Evolutionary conservation across 2,113 vertebrate species (phyloP), one percentile per base, ranked within the genome.

Genomic region (Chloropsis hardwickii): DNA sequence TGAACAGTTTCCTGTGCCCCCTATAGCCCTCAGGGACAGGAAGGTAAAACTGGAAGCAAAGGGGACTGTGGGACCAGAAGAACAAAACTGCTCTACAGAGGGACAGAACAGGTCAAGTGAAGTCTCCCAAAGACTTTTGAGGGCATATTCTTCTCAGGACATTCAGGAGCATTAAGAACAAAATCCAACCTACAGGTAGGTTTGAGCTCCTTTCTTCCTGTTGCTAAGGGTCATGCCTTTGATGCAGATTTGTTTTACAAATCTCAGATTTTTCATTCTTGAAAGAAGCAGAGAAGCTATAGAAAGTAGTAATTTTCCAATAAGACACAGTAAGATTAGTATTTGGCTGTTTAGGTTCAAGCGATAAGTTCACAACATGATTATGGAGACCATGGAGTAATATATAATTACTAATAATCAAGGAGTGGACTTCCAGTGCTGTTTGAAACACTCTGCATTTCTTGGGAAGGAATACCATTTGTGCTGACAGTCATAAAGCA

Each of bases 381-480:
- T 60, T 57, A 64, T 8, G 15, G 39, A 92, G 40, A 66, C n/a
- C 33, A n/a, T n/a, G n/a, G n/a, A n/a, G n/a, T n/a, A n/a, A 6
- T 8, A n/a, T 16, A 39, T 29, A 54, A 35, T 17, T 35, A 35
- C n/a, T 58, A 86, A 35, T 37, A 58, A 90, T 91, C 53, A 89
- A 86, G 80, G 86, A 95, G 60, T 88, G 92, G 90, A 73, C 78
- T 95, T 96, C 85, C 80, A 92, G 67, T 56, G 48, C 71, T 80
- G 45, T 62, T 42, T 90, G 67, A 94, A 86, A 94, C 56, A 72
- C 14, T 70, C 20, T 90, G 80, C 54, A 69, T 93, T 94, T 62
- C 88, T 61, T 83, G 86, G 71, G 86, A 95, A 97, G 60, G 86
- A 96, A 93, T 89, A 97, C 67, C 74, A 94, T 45, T 66, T 69